Evolutionary conservation across 1,140 invertebrate genomes (phyloP).

Genomic region (Drosophila baimaii): DNA sequence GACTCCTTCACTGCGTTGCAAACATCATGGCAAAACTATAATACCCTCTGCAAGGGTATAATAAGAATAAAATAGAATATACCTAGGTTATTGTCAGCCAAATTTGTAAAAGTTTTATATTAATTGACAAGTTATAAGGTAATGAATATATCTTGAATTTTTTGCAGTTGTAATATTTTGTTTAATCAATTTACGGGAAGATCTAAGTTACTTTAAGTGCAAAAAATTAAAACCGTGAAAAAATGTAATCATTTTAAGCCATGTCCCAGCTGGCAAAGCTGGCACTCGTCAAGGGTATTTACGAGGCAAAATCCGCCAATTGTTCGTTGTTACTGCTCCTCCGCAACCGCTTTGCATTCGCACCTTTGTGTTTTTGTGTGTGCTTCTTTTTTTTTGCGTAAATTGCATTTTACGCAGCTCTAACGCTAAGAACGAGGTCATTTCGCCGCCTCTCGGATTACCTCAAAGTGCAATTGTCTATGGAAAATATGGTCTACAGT

Average conservation of each 20-base stretch:
- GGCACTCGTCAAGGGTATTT: slow-evolving; percentile 22
- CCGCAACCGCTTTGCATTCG: slow-evolving; percentile 41
- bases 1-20: no score
- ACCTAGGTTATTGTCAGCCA: no score
- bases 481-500: slow-evolving; percentile 49
- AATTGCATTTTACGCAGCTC: slow-evolving; percentile 69
- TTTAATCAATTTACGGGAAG: no score
- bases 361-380: slow-evolving; percentile 48
- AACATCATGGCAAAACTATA: no score
- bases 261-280: slow-evolving; percentile 10
- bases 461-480: slow-evolving; percentile 69
- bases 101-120: no score
- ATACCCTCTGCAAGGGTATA: no score
- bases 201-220: background rate
- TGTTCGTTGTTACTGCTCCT: slow-evolving; percentile 34
- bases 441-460: slow-evolving; percentile 20
- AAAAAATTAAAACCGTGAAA: background rate
- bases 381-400: no score
- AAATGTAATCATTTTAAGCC: background rate
- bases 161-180: no score
- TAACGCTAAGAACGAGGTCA: slow-evolving; percentile 67
- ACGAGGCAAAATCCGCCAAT: slow-evolving; percentile 25
- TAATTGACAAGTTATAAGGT: no score
- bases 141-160: no score
- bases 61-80: no score